Evolutionary conservation across 2,797 vertebrate species (phyloP).

Genomic region (Semotilus atromaculatus): DNA sequence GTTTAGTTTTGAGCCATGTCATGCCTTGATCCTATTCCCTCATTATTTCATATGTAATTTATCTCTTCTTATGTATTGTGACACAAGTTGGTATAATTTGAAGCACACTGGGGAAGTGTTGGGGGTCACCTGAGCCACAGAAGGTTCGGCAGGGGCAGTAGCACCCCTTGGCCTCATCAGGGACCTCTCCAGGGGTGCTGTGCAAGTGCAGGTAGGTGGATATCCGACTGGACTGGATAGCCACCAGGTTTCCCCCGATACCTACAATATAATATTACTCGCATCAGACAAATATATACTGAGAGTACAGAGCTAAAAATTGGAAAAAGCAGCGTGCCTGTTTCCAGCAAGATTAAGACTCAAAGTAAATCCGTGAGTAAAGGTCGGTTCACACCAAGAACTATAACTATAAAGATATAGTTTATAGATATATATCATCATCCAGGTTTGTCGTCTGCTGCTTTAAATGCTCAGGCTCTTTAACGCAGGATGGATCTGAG

Average conservation of each 20-base stretch:
- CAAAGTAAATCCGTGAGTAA: too few species aligned
- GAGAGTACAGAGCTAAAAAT: background rate
- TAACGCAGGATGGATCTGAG: background rate
- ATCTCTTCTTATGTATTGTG: background rate
- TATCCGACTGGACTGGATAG: slow-evolving; percentile 97
- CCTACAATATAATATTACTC: slow-evolving; percentile 73
- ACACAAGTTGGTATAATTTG: background rate
- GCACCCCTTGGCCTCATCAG: slow-evolving; percentile 89
- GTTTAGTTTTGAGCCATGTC: background rate
- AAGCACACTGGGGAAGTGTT: background rate
- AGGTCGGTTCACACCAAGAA: background rate
- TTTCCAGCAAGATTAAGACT: background rate
- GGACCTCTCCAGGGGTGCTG: slow-evolving; percentile 89
- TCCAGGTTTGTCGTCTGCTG: background rate
- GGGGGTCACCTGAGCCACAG: slow-evolving; percentile 85
- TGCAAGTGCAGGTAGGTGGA: slow-evolving; percentile 96
- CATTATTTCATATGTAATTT: background rate
- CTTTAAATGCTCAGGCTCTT: background rate
- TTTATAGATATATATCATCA: background rate
- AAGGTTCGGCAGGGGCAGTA: slow-evolving; percentile 92
- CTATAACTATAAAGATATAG: background rate
- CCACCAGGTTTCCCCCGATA: slow-evolving; percentile 96
- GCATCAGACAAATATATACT: slow-evolving; percentile 9
- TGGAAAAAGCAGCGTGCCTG: background rate
- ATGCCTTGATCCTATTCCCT: background rate